Evolutionary conservation across 2,888 invertebrate genomes (phyloP), one percentile per base, ranked within the genome.

Genomic region (Rotaria macrura): DNA sequence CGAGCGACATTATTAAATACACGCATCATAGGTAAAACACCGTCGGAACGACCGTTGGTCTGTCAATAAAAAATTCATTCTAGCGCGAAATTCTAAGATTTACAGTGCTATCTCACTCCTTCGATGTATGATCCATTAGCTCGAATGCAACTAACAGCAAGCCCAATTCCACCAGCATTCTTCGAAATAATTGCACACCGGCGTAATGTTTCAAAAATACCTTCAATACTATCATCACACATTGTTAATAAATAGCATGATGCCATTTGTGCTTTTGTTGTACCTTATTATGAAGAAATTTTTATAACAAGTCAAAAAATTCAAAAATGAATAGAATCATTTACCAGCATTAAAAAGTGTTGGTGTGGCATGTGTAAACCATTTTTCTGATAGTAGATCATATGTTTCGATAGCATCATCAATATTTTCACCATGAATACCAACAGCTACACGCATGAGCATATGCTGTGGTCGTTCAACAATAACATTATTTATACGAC

Each of bases 311-410:
- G 55, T 0, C 38, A 43, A 87, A n/a, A 1, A 20, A 1, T 29
- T 25, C 14, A 7, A 43, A 84, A 54, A 49, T 85, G 47, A 85
- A 57, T 12, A 49, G 14, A 49, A 49, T 54, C 17, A 34, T 20
- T 65, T 65, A 54, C 95, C 97, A 72, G 98, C 95, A 88, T 97
- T 95, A 91, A 97, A 99, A 54, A 99, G 92, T 0, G 99, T 99
- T 0, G 99, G 97, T 49, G 97, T 96, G 6, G 97, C 98, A 92
- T 99, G 98, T 0, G 97, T 99, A 90, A 99, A 99, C 92, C 95
- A 97, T 88, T 94, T 91, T 90, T 97, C 96, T 0, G 98, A 98
- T 88, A 99, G 92, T 87, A 95, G 92, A 90, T 99, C 96, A 91
- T 99, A 99, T 0, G 98, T 97, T 92, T 96, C 95, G 88, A 99